phyloP scores from a whole-genome alignment of 2,888 invertebrate species.

The Orthosia gothica region DNA sequence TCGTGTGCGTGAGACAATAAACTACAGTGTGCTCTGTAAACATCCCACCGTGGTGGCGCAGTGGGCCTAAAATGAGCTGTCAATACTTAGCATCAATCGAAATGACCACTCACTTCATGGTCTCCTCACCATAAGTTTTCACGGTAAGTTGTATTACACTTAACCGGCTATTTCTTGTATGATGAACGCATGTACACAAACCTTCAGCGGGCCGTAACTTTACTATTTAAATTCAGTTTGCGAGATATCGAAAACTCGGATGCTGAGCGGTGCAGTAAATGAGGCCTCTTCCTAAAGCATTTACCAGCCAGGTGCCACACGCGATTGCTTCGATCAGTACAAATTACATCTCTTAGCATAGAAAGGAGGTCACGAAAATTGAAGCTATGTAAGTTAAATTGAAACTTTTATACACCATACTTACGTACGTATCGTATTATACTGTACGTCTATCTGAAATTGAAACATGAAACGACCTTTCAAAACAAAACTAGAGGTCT shows the following conservation, averaged over 20 bases:
- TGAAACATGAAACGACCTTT: slow-evolving; percentile 29
- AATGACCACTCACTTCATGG: no score
- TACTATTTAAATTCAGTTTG: background rate
- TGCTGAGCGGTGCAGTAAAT: slow-evolving; percentile 64
- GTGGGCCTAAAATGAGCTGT: no score
- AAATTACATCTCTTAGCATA: slow-evolving; percentile 16
- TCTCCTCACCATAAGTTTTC: no score
- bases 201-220: no score
- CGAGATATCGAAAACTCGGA: slow-evolving; percentile 53
- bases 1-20: no score
- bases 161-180: no score
- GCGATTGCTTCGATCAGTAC: slow-evolving; percentile 55
- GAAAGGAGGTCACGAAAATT: slow-evolving; percentile 1
- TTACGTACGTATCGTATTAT: background rate
- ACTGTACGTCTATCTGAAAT: slow-evolving; percentile 10
- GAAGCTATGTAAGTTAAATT: slow-evolving; percentile 2
- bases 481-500: slow-evolving; percentile 15
- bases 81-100: no score
- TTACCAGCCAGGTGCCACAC: slow-evolving; percentile 52
- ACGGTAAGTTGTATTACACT: no score
- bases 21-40: no score
- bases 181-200: no score
- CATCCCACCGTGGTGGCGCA: no score
- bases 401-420: background rate
- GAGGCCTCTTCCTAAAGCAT: slow-evolving; percentile 64